Evolutionary conservation across 1,140 invertebrate genomes (phyloP).

Genomic region (Lepidurus couesii): DNA sequence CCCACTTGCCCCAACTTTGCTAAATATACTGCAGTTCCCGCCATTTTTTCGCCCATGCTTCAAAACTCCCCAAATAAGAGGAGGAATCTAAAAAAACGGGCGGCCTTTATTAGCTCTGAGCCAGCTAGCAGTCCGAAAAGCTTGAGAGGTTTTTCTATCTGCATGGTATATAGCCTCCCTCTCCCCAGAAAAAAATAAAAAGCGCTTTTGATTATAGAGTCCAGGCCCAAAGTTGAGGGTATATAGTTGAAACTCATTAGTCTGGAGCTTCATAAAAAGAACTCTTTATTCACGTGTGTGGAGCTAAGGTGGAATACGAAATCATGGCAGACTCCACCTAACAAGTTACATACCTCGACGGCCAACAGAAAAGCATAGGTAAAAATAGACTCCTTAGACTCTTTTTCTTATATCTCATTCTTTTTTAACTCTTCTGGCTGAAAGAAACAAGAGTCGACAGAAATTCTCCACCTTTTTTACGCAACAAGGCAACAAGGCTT

Average conservation of each 20-base stretch:
- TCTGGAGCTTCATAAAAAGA: background rate
- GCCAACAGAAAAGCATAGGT: too few species aligned
- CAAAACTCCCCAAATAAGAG: background rate
- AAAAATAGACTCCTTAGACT: too few species aligned
- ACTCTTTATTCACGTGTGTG: background rate
- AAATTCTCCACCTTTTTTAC: too few species aligned
- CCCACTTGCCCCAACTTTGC: too few species aligned
- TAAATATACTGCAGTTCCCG: too few species aligned
- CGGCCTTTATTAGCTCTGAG: background rate
- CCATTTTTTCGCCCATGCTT: background rate
- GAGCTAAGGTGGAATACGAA: background rate
- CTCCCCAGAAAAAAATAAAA: background rate
- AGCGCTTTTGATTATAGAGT: slow-evolving; percentile 11
- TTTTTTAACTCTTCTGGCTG: too few species aligned
- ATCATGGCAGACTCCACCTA: background rate
- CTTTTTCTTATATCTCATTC: too few species aligned
- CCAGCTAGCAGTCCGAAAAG: background rate
- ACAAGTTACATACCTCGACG: background rate
- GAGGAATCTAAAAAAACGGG: background rate
- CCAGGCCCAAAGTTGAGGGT: background rate
- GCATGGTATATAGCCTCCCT: background rate
- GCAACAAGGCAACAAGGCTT: too few species aligned
- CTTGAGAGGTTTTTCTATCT: background rate
- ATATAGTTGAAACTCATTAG: background rate
- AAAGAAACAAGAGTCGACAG: too few species aligned